phyloP scores from a whole-genome alignment of 2,113 vertebrate species.

The Megaceryle torquata region DNA sequence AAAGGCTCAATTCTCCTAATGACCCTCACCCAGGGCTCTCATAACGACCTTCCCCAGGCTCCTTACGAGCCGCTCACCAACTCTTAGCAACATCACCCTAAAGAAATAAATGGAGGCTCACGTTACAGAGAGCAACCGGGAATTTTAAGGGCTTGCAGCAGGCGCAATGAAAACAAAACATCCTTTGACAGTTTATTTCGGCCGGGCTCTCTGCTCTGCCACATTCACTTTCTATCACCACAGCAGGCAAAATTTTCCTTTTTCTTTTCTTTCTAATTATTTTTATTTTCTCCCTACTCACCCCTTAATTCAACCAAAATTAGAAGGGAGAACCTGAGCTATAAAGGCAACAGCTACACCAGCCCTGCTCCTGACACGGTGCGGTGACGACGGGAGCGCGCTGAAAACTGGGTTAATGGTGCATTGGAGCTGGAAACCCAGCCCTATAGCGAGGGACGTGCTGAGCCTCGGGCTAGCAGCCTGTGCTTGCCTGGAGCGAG shows the following conservation, averaged over 20 bases:
- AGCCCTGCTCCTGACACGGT: not conserved
- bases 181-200: constrained; percentile 1
- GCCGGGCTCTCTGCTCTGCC: not conserved
- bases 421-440: not conserved
- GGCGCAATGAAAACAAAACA: not conserved
- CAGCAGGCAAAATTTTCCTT: not conserved
- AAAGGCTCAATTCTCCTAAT: not conserved
- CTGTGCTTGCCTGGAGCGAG: not conserved
- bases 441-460: accelerated
- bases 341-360: not conserved
- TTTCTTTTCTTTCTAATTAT: too few species aligned
- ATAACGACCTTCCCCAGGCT: not conserved
- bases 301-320: not conserved
- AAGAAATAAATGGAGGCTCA: not conserved
- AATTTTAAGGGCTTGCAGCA: not conserved
- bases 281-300: too few species aligned
- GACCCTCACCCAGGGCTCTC: not conserved
- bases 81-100: accelerated
- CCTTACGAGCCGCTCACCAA: not conserved
- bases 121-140: not conserved
- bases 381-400: accelerated
- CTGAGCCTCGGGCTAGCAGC: not conserved
- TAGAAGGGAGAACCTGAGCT: not conserved
- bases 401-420: not conserved
- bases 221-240: not conserved